Evolutionary conservation across 2,888 invertebrate species (phyloP).

Genomic region (Homarus gammarus): DNA sequence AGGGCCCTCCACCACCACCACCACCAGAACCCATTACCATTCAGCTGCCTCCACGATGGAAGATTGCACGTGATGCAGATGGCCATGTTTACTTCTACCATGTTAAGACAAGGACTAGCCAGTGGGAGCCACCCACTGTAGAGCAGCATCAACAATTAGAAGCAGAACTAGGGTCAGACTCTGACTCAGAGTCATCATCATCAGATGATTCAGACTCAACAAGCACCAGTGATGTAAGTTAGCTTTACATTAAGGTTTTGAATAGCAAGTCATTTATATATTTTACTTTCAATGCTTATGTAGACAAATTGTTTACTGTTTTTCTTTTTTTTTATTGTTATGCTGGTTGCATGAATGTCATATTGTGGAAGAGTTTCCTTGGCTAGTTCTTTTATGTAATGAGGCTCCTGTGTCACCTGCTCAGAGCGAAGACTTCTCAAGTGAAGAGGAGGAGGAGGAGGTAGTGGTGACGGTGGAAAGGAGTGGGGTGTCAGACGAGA

Average conservation of each 20-base stretch:
- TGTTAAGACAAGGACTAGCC: slow-evolving; percentile 83
- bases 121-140: slow-evolving; percentile 65
- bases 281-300: slow-evolving; percentile 40
- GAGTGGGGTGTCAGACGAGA: slow-evolving; percentile 73
- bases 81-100: slow-evolving; percentile 96
- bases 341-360: slow-evolving; percentile 64
- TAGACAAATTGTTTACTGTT: slow-evolving; percentile 39
- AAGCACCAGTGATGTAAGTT: slow-evolving; percentile 56
- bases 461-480: slow-evolving; percentile 67
- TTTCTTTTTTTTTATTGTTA: slow-evolving; percentile 45
- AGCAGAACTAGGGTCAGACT: slow-evolving; percentile 73
- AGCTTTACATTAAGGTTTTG: background rate
- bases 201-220: slow-evolving; percentile 50
- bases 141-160: slow-evolving; percentile 59
- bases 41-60: slow-evolving; percentile 91
- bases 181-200: slow-evolving; percentile 35
- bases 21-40: slow-evolving; percentile 77
- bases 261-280: slow-evolving; percentile 27
- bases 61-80: slow-evolving; percentile 88
- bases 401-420: slow-evolving; percentile 61
- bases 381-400: slow-evolving; percentile 62
- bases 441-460: slow-evolving; percentile 76
- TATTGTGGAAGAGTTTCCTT: slow-evolving; percentile 72
- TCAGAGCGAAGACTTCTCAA: slow-evolving; percentile 78
- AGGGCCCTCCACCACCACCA: slow-evolving; percentile 76